Evolutionary conservation across 2,888 invertebrate species (phyloP).

Genomic region (Hypsopygia costalis): DNA sequence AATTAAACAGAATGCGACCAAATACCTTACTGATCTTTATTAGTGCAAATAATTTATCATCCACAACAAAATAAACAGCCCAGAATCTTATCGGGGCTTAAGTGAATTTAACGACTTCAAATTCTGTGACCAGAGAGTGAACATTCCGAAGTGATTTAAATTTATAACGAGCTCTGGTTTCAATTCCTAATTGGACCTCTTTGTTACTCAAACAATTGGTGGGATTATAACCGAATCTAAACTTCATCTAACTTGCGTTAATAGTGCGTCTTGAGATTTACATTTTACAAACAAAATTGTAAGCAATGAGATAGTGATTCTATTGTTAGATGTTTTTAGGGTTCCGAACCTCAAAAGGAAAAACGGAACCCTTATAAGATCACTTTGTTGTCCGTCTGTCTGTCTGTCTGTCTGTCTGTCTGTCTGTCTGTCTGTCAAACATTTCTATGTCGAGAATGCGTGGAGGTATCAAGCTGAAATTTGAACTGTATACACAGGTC

Average conservation of each 20-base stretch:
- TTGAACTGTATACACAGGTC: too few relatives aligned
- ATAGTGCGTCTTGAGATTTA: conserved; percentile 4
- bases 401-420: too few relatives aligned
- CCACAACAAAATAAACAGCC: conserved; percentile 14
- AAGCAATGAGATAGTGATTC: too few relatives aligned
- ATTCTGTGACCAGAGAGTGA: conserved; percentile 14
- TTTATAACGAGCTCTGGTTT: conserved; percentile 27
- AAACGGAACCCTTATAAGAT: too few relatives aligned
- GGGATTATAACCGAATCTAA: conserved; percentile 21
- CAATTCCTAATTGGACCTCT: conserved; percentile 28
- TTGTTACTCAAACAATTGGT: conserved; percentile 27
- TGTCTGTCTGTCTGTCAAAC: too few relatives aligned
- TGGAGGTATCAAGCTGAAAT: too few relatives aligned
- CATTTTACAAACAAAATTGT: too few relatives aligned
- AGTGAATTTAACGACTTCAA: conserved; percentile 22
- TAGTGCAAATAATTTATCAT: conserved; percentile 9
- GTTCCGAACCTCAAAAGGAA: too few relatives aligned
- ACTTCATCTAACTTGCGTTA: conserved; percentile 10
- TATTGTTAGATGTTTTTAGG: too few relatives aligned
- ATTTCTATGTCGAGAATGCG: too few relatives aligned
- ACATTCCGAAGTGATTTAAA: conserved; percentile 27
- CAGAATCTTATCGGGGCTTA: conserved; percentile 15
- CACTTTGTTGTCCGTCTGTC: too few relatives aligned
- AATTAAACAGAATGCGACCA: too few relatives aligned
- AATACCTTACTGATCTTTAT: background rate